Percentiles rank a stretch among this genome's conserved stretches.
Conservation (phyloP, 2,113 vertebrate genomes). For the Ophthalmolycus amberensis region DNA sequence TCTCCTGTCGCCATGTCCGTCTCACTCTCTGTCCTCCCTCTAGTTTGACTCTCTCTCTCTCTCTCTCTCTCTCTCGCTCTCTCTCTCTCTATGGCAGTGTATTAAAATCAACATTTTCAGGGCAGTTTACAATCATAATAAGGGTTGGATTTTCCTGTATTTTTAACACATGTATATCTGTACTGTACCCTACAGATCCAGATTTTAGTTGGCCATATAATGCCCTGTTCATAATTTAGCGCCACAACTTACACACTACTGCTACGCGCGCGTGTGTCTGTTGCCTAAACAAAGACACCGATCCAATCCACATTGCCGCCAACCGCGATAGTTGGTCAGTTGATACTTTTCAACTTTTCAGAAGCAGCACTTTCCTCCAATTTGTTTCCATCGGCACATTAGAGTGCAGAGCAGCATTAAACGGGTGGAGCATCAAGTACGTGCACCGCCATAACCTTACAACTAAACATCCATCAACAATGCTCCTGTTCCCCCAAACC, state of each 20-base stretch:
- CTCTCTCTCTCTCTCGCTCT: background rate
- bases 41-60: background rate
- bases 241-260: no score
- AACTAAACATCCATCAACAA: conserved; percentile 1
- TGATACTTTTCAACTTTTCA: background rate
- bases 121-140: background rate
- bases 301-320: background rate
- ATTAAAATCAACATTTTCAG: background rate
- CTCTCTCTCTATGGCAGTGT: background rate
- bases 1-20: conserved; percentile 10
- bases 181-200: background rate
- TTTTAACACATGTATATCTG: background rate
- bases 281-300: background rate
- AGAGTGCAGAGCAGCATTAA: background rate
- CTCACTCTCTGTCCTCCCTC: background rate
- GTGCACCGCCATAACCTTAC: background rate
- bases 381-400: background rate
- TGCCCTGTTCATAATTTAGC: background rate
- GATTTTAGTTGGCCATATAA: background rate
- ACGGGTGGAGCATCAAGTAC: background rate
- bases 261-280: background rate
- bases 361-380: background rate
- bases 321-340: background rate
- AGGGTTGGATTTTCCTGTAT: background rate
- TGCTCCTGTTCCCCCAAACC: background rate